Conservation (phyloP, 2,113 vertebrate genomes). For the Sturnira hondurensis region DNA sequence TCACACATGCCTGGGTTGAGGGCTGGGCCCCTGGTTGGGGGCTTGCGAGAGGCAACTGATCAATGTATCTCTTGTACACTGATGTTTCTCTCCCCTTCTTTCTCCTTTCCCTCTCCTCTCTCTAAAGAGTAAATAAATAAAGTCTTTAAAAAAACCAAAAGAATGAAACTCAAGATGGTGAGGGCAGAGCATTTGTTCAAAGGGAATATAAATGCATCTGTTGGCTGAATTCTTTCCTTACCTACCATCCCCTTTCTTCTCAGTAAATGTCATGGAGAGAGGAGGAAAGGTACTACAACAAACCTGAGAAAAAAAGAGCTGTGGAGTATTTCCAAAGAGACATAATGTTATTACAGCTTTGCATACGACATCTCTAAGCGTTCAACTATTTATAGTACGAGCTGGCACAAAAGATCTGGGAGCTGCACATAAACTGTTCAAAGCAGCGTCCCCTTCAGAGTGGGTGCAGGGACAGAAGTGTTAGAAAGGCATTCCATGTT, state of each 20-base stretch:
- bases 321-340: constrained; percentile 7
- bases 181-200: neutral
- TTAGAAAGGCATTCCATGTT: neutral
- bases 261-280: neutral
- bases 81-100: no score
- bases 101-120: no score
- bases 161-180: neutral
- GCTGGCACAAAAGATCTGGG: neutral
- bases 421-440: neutral
- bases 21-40: no score
- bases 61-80: no score
- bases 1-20: no score
- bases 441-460: neutral
- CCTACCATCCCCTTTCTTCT: neutral
- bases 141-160: neutral
- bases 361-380: neutral
- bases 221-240: neutral
- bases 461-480: no score
- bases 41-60: no score
- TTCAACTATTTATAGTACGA: neutral
- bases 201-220: neutral
- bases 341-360: neutral
- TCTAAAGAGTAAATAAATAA: no score
- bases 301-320: neutral
- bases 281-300: neutral